Evolutionary conservation across 2,797 vertebrate species (phyloP).

Genomic region (Tenualosa thibaudeaui): DNA sequence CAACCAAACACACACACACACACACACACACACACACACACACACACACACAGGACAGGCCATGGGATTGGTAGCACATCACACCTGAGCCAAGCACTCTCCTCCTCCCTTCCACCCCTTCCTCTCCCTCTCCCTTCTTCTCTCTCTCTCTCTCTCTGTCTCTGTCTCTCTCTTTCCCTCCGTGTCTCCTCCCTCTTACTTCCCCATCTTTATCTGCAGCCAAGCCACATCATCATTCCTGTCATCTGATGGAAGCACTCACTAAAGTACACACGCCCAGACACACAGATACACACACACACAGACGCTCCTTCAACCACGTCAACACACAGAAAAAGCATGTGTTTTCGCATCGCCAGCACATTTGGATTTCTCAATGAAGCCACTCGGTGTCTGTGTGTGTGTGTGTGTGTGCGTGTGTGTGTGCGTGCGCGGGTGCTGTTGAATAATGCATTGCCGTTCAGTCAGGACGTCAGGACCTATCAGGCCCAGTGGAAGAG

Average conservation of each 20-base stretch:
- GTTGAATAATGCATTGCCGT: background rate
- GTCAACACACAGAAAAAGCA: background rate
- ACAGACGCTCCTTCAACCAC: background rate
- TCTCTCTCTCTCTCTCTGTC: background rate
- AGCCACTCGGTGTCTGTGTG: slow-evolving; percentile 25
- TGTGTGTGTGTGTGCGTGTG: slow-evolving; percentile 22
- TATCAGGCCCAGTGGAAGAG: background rate
- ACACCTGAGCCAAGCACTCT: slow-evolving; percentile 1
- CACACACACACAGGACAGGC: background rate
- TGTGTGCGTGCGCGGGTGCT: background rate
- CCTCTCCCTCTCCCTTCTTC: background rate
- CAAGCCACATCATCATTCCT: slow-evolving; percentile 14
- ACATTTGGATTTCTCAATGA: slow-evolving; percentile 24
- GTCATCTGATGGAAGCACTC: slow-evolving; percentile 19
- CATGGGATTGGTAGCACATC: background rate
- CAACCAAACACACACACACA: background rate
- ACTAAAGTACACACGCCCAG: background rate
- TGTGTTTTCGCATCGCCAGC: background rate
- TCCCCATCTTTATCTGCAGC: slow-evolving; percentile 3
- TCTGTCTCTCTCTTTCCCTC: background rate
- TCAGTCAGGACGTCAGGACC: background rate
- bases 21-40: background rate
- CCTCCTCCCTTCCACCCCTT: background rate
- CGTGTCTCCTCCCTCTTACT: background rate
- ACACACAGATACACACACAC: background rate